Conservation (phyloP, 1,140 invertebrate species). For the Trigoniulus corallinus region DNA sequence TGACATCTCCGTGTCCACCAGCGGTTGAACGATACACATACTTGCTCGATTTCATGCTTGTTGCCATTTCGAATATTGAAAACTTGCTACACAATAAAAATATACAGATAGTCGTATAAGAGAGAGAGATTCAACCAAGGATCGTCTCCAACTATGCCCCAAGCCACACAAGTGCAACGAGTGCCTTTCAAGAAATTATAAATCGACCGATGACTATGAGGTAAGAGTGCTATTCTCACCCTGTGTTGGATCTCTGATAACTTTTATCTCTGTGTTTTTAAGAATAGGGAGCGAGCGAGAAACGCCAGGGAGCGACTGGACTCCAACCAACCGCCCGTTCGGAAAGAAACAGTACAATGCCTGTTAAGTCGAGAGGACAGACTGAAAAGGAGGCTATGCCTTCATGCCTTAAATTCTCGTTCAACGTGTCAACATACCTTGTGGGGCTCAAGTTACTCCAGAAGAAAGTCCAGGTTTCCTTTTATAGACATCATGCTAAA, state of each 20-base stretch:
- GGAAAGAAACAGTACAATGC: neutral
- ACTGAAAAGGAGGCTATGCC: neutral
- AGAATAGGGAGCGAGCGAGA: neutral
- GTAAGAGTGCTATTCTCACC: no score
- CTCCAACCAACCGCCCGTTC: neutral
- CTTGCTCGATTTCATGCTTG: constrained; percentile 69
- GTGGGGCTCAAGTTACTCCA: neutral
- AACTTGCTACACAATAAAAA: neutral
- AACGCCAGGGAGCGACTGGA: neutral
- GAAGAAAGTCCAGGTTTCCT: neutral
- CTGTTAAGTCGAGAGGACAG: neutral
- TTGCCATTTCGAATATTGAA: constrained; percentile 1
- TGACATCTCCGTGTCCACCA: constrained; percentile 59
- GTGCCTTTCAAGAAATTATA: no score
- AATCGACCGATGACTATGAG: no score
- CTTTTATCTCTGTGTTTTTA: no score
- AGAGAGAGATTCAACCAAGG: no score
- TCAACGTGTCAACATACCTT: neutral
- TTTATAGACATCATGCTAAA: neutral
- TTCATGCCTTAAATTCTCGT: neutral
- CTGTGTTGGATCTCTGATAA: no score
- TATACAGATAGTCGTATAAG: no score
- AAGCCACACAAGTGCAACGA: no score
- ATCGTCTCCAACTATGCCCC: no score
- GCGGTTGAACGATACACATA: constrained; percentile 64